Evolutionary conservation across 37 sponge, comb jelly and placozoan genomes (phyloP).

Genomic region (Hexactinellida sp.): DNA sequence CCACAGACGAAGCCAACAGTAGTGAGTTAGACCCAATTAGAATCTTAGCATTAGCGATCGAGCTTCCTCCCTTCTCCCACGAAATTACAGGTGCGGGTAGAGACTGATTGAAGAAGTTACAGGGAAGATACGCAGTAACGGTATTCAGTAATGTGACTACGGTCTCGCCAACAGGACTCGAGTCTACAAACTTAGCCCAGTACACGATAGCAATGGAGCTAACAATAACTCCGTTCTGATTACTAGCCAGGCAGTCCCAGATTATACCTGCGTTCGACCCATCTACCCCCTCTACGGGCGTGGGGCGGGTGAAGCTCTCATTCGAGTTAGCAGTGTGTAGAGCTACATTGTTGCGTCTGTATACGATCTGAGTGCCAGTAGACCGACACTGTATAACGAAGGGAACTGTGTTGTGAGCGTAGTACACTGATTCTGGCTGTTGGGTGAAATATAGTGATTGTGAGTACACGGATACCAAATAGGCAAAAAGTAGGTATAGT

Average conservation of each 20-base stretch:
- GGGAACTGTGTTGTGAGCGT: not conserved
- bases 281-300: not conserved
- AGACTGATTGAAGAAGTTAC: not conserved
- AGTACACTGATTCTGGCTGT: not conserved
- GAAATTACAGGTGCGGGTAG: not conserved
- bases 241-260: not conserved
- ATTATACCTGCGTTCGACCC: not conserved
- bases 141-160: not conserved
- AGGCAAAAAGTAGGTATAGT: not conserved
- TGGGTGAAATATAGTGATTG: not conserved
- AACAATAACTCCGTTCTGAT: not conserved
- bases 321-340: not conserved
- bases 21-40: not conserved
- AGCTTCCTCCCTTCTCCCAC: not conserved
- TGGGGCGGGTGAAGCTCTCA: not conserved
- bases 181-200: not conserved
- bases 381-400: not conserved
- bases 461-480: not conserved
- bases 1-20: not conserved
- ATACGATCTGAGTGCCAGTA: not conserved
- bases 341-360: not conserved
- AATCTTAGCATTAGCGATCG: not conserved
- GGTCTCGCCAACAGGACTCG: not conserved
- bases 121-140: not conserved
- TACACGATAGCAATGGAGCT: not conserved